phyloP scores from a whole-genome alignment of 2,797 vertebrate genomes.

The Sebastes nivosus region DNA sequence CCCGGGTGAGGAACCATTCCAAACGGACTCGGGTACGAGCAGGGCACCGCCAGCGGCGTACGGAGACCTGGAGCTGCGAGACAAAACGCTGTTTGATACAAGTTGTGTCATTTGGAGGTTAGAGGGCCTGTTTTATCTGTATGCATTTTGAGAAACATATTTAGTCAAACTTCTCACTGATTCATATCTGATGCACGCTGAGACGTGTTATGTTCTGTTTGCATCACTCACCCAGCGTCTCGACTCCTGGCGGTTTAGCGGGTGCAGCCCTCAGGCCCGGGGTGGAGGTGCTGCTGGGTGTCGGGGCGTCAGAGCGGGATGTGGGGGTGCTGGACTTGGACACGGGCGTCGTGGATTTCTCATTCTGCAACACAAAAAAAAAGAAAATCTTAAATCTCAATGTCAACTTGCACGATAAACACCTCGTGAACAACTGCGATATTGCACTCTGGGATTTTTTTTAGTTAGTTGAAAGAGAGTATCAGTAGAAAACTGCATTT shows the following conservation, averaged over 20 bases:
- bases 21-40: slow-evolving; percentile 90
- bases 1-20: slow-evolving; percentile 95
- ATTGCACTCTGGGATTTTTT: too few species aligned
- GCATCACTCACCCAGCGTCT: slow-evolving; percentile 84
- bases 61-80: slow-evolving; percentile 86
- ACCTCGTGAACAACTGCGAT: too few species aligned
- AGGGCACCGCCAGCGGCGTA: slow-evolving; percentile 89
- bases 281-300: slow-evolving; percentile 90
- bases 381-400: background rate
- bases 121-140: background rate
- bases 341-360: slow-evolving; percentile 93
- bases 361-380: slow-evolving; percentile 81
- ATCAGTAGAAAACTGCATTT: too few species aligned
- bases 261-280: slow-evolving; percentile 88
- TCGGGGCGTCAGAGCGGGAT: slow-evolving; percentile 90
- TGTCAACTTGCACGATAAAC: background rate
- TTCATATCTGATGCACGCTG: background rate
- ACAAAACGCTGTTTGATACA: background rate
- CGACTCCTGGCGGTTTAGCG: slow-evolving; percentile 86
- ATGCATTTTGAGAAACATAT: background rate
- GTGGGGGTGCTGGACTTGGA: slow-evolving; percentile 95
- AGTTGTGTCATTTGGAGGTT: background rate
- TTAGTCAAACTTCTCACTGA: too few species aligned
- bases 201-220: background rate
- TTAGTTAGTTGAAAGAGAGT: too few species aligned